Evolutionary conservation across 2,113 vertebrate genomes (phyloP).

Genomic region (Hippocampus zosterae): DNA sequence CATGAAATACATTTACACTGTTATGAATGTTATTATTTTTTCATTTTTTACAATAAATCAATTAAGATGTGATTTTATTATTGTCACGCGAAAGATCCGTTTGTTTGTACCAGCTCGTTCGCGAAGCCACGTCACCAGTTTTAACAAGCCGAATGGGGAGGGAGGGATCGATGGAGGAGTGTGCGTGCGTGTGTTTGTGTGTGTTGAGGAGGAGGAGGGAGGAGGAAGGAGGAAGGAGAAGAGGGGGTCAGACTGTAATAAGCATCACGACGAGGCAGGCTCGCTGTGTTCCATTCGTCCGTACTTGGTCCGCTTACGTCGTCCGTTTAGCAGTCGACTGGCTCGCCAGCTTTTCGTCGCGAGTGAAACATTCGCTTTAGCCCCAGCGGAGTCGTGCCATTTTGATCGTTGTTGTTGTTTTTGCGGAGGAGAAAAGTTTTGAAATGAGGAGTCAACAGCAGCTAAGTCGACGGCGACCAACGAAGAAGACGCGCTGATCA

Average conservation of each 20-base stretch:
- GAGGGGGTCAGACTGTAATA: slow-evolving; percentile 48
- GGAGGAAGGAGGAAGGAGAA: slow-evolving; percentile 38
- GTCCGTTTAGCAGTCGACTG: slow-evolving; percentile 2
- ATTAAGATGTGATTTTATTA: no score
- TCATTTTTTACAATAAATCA: no score
- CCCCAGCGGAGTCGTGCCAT: background rate
- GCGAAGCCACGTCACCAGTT: background rate
- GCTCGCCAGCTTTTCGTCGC: background rate
- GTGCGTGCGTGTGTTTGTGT: background rate
- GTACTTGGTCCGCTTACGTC: slow-evolving; percentile 14
- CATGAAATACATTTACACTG: no score
- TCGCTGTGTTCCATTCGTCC: slow-evolving; percentile 42
- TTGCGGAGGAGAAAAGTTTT: slow-evolving; percentile 57
- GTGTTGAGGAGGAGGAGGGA: slow-evolving; percentile 7
- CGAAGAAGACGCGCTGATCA: background rate
- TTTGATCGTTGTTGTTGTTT: slow-evolving; percentile 20
- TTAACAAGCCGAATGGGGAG: slow-evolving; percentile 4
- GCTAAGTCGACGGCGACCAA: slow-evolving; percentile 32
- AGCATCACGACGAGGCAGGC: slow-evolving; percentile 58
- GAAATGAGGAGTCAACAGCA: slow-evolving; percentile 42
- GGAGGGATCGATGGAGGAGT: slow-evolving; percentile 2
- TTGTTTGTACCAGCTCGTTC: background rate
- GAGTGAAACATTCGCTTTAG: background rate
- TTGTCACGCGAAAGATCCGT: background rate
- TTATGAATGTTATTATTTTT: no score